These are phyloP conservation scores for Diadophis punctatus DNA, from an alignment of 2,113 vertebrate species.

Conservation along the genomic window DNA sequence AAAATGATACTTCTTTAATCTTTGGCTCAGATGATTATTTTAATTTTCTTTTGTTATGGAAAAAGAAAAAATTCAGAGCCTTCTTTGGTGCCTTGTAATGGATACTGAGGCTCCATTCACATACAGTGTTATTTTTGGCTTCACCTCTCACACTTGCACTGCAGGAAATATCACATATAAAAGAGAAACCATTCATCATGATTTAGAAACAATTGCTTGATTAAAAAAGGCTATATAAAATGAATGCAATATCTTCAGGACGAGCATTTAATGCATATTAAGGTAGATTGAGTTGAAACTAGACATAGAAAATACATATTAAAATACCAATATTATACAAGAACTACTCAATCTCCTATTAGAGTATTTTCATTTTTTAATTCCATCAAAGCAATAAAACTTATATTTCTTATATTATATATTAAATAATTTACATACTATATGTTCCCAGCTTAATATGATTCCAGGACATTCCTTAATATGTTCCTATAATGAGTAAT, in stretches of 20 bases:
- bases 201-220: background rate
- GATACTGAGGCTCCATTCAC: conserved; percentile 54
- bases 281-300: background rate
- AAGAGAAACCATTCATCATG: conserved; percentile 39
- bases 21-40: background rate
- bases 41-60: background rate
- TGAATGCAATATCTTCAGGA: conserved; percentile 20
- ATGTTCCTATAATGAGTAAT: background rate
- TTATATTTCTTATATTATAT: background rate
- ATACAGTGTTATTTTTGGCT: conserved; percentile 60
- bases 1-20: background rate
- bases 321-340: background rate
- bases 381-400: background rate
- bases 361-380: conserved; percentile 7
- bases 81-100: background rate
- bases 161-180: conserved; percentile 32
- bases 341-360: conserved; percentile 20
- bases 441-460: background rate
- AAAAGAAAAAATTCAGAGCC: background rate
- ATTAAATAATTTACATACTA: background rate
- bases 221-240: conserved; percentile 20
- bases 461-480: accelerated
- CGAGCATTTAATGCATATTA: conserved; percentile 8
- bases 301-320: conserved; percentile 20
- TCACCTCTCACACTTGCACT: background rate